Evolutionary conservation across 2,797 vertebrate species (phyloP).

Genomic region (Phrynocephalus vlangalii): DNA sequence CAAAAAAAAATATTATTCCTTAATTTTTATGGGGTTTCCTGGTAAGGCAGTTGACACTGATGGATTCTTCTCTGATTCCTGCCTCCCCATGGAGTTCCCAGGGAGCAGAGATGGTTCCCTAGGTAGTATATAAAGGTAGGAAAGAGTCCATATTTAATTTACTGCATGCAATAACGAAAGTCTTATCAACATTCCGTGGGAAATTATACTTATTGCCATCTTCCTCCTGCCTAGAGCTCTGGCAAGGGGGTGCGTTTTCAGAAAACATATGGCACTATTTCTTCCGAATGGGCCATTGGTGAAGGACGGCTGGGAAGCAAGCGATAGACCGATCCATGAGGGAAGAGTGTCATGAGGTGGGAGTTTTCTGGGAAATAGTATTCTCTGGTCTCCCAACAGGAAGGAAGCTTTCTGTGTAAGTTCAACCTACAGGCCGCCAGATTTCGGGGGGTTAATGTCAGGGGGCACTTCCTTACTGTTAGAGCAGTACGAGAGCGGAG

Average conservation of each 20-base stretch:
- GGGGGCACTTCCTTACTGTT: no score
- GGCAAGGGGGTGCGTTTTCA: conserved; percentile 11
- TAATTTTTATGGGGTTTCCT: conserved; percentile 63
- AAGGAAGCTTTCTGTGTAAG: background rate
- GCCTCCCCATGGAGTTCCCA: background rate
- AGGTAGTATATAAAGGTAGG: conserved; percentile 66
- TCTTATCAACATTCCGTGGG: conserved; percentile 65
- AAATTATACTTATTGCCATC: conserved; percentile 70
- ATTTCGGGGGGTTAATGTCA: no score
- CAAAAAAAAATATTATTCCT: conserved; percentile 67
- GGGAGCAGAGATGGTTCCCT: conserved; percentile 60
- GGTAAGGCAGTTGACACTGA: conserved; percentile 40
- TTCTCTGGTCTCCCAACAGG: background rate
- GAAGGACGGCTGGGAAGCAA: background rate
- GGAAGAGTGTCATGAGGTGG: background rate
- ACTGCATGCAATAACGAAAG: conserved; percentile 71
- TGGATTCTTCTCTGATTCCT: background rate
- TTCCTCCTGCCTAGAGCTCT: conserved; percentile 50
- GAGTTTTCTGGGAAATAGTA: background rate
- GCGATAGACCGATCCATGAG: background rate
- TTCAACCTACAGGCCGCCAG: no score
- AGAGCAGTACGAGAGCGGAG: no score
- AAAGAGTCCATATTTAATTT: conserved; percentile 66
- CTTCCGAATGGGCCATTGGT: background rate
- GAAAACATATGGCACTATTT: no score